Percentiles rank a stretch among this genome's conserved stretches.
Evolutionary conservation across 2,888 invertebrate species (phyloP).

Genomic region (Sarcophaga subvicina): DNA sequence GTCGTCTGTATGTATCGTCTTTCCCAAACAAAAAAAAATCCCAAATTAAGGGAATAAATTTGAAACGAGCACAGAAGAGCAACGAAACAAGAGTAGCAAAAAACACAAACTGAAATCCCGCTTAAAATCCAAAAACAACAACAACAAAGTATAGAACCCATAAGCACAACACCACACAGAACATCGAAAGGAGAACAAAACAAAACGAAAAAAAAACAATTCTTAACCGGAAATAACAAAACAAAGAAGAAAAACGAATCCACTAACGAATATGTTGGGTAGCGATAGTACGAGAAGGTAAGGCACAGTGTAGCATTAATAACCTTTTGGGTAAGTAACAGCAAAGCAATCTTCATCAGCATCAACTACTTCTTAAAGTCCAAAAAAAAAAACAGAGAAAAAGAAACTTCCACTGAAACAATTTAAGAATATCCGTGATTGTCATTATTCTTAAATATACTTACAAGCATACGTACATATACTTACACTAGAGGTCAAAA

Average conservation of each 20-base stretch:
- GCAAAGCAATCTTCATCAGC: neutral
- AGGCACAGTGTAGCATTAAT: neutral
- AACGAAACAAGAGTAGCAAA: slow-evolving; percentile 25
- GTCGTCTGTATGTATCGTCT: slow-evolving; percentile 56
- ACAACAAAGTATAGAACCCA: neutral
- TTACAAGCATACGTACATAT: neutral
- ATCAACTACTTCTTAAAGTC: slow-evolving; percentile 13
- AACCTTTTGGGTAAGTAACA: neutral
- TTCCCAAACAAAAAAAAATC: slow-evolving; percentile 27
- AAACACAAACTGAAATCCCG: slow-evolving; percentile 41
- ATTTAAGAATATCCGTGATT: neutral
- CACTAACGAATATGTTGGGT: neutral
- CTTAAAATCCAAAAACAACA: slow-evolving; percentile 51
- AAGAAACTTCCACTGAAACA: neutral
- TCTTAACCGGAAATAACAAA: slow-evolving; percentile 68
- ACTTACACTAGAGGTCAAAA: neutral
- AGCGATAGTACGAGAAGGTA: neutral
- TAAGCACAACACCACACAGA: neutral
- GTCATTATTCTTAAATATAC: neutral
- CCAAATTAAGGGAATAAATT: neutral
- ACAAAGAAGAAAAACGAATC: neutral
- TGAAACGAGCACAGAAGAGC: slow-evolving; percentile 31
- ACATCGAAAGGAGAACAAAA: slow-evolving; percentile 65
- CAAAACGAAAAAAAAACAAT: slow-evolving; percentile 15
- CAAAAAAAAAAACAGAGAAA: slow-evolving; percentile 11